Evolutionary conservation across 2,888 invertebrate species (phyloP).

Genomic region (Antitype chi): DNA sequence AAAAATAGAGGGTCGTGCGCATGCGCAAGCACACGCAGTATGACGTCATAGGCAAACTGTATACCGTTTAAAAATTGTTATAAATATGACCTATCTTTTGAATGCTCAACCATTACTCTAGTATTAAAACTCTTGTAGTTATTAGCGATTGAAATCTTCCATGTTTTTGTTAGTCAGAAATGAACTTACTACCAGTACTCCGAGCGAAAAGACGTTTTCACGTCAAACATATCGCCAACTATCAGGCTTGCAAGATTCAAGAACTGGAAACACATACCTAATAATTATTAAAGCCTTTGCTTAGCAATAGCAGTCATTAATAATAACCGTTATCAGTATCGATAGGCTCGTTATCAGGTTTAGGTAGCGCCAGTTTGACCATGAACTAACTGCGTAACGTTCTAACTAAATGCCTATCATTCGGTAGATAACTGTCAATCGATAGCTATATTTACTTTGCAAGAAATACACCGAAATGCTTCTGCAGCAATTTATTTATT

Average conservation of each 20-base stretch:
- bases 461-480: conserved; percentile 49
- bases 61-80: no score
- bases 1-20: no score
- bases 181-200: no score
- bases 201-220: no score
- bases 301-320: conserved; percentile 37
- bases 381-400: conserved; percentile 52
- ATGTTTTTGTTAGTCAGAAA: no score
- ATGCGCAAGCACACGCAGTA: no score
- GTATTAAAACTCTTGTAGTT: no score
- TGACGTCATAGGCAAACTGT: no score
- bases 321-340: conserved; percentile 50
- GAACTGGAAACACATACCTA: background rate
- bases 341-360: conserved; percentile 51
- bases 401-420: conserved; percentile 28
- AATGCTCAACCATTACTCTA: no score
- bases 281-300: conserved; percentile 12
- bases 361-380: conserved; percentile 58
- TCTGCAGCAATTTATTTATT: conserved; percentile 30
- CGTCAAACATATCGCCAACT: background rate
- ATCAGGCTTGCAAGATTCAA: conserved; percentile 10
- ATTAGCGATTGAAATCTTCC: no score
- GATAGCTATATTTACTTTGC: conserved; percentile 46
- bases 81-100: no score
- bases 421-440: conserved; percentile 38